Conservation (phyloP, 2,888 invertebrate species). For the Thymelicus sylvestris region DNA sequence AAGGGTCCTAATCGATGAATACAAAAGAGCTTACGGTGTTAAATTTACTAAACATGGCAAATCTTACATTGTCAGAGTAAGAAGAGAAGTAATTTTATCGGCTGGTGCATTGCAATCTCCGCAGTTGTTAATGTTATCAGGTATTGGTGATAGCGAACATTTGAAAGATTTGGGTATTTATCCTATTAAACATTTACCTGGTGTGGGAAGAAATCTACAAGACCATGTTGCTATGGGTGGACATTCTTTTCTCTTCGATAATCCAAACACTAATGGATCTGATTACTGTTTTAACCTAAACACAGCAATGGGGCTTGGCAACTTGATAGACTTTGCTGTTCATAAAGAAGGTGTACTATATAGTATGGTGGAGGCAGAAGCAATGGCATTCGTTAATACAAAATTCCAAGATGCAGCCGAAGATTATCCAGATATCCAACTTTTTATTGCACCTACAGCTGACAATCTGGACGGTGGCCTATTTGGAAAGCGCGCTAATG, state of each 20-base stretch:
- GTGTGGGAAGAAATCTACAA: constrained; percentile 92
- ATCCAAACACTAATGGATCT: constrained; percentile 82
- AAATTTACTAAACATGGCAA: constrained; percentile 85
- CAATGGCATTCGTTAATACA: constrained; percentile 91
- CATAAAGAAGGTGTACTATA: constrained; percentile 88
- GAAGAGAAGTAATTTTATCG: constrained; percentile 92
- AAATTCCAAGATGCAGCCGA: constrained; percentile 87
- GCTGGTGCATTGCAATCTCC: constrained; percentile 94
- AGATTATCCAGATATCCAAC: constrained; percentile 92
- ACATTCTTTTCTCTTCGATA: constrained; percentile 88
- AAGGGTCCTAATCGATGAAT: constrained; percentile 86
- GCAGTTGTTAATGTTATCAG: constrained; percentile 94
- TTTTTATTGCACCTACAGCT: constrained; percentile 90
- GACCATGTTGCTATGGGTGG: constrained; percentile 94
- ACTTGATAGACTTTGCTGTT: constrained; percentile 86
- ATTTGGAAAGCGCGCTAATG: constrained; percentile 88
- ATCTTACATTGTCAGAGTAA: constrained; percentile 84
- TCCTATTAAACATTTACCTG: constrained; percentile 86
- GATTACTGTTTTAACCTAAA: constrained; percentile 89
- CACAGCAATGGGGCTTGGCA: constrained; percentile 84
- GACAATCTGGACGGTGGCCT: constrained; percentile 92
- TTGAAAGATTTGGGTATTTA: constrained; percentile 85
- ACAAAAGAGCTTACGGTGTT: constrained; percentile 87
- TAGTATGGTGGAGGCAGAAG: constrained; percentile 91
- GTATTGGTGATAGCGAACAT: constrained; percentile 89